Conservation (phyloP, 2,797 vertebrate genomes). For the Serranus cabrilla region DNA sequence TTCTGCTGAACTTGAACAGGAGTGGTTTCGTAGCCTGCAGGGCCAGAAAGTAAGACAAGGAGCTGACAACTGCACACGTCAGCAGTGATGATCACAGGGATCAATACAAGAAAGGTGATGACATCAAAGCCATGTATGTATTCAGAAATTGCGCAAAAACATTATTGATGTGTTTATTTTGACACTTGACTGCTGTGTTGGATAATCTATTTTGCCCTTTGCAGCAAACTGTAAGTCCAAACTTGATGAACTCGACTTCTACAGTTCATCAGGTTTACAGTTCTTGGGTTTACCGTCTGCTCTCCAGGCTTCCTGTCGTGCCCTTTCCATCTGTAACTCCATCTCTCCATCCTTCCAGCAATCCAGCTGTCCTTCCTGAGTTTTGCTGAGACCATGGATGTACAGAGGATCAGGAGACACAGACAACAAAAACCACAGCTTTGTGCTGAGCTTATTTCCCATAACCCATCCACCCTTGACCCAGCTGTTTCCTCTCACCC, state of each 20-base stretch:
- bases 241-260: conserved; percentile 41
- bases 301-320: conserved; percentile 50
- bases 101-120: conserved; percentile 3
- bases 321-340: conserved; percentile 56
- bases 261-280: conserved; percentile 43
- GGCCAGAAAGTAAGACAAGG: conserved; percentile 13
- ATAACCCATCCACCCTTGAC: conserved; percentile 73
- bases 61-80: conserved; percentile 8
- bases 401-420: conserved; percentile 43
- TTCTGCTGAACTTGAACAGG: conserved; percentile 31
- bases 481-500: conserved; percentile 78
- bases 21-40: conserved; percentile 49
- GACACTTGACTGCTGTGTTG: not conserved
- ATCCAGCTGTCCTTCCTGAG: conserved; percentile 60
- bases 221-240: conserved; percentile 4
- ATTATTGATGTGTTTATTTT: conserved; percentile 4
- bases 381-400: conserved; percentile 58
- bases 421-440: conserved; percentile 29
- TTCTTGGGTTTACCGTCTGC: conserved; percentile 46
- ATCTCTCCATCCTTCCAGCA: conserved; percentile 51
- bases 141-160: not conserved
- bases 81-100: not conserved
- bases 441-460: conserved; percentile 77
- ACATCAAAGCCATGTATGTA: not conserved
- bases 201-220: not conserved